These are phyloP conservation scores for Marasmarcha lunaedactyla DNA, from an alignment of 2,888 invertebrate genomes.

Conservation along the genomic window DNA sequence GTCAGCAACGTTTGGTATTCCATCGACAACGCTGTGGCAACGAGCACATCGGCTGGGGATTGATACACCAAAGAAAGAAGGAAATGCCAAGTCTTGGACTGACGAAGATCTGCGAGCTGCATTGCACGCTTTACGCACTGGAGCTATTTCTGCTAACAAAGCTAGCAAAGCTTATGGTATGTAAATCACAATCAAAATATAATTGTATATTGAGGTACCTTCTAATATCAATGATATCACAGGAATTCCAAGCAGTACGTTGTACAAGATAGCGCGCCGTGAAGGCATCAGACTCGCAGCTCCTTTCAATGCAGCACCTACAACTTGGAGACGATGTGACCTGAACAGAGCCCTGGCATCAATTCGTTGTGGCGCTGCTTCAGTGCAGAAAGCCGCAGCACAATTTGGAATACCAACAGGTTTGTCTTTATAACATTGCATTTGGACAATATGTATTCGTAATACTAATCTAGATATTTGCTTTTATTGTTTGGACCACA, in stretches of 20 bases:
- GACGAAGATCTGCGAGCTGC: conserved; percentile 86
- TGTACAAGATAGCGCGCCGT: conserved; percentile 91
- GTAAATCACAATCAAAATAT: no score
- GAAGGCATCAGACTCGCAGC: conserved; percentile 91
- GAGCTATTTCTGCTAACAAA: conserved; percentile 90
- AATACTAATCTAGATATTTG: no score
- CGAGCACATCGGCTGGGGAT: conserved; percentile 89
- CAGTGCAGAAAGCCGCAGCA: conserved; percentile 87
- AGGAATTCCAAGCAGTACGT: conserved; percentile 90
- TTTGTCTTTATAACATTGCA: no score
- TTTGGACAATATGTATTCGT: not conserved
- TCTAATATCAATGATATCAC: no score
- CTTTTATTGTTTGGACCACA: no score
- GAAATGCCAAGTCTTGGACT: conserved; percentile 88
- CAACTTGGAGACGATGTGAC: conserved; percentile 89
- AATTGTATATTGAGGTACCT: no score
- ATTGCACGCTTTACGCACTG: conserved; percentile 83
- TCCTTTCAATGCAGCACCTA: conserved; percentile 92
- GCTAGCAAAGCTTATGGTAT: conserved; percentile 89
- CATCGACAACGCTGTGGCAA: conserved; percentile 92
- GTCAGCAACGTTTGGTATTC: conserved; percentile 87
- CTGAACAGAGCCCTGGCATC: conserved; percentile 84
- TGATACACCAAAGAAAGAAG: conserved; percentile 92
- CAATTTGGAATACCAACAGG: conserved; percentile 90
- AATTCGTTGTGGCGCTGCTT: conserved; percentile 83